Base-by-base conservation (phyloP, 2,113 vertebrate genomes). In the Ammospiza nelsoni region DNA sequence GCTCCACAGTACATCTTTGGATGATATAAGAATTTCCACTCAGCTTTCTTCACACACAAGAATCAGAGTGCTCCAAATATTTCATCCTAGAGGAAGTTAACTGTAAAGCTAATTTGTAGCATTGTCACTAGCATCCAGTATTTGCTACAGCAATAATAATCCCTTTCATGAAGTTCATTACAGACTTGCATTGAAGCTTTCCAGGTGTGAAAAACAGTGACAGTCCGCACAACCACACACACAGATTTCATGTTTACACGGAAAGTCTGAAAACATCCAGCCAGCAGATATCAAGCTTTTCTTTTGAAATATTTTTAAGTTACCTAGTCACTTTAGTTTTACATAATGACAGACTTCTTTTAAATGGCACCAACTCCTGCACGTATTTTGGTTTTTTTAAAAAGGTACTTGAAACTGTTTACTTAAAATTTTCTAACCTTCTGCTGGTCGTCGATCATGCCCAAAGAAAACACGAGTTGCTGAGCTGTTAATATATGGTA, bases 391-490 rank as follows among this genome's bases (percentile, higher is more conserved):
- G 7, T 67, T 79, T 37, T 72, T 62, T 28, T 52, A 44, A 39
- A 44, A 79, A 73, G 9, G 6, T 6, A 41, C n/a, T 57, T 68
- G 23, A 82, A 68, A 41, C 20, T 71, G 18, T 79, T 87, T 20
- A 84, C n/a, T 58, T 17, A 69, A 88, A 66, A 18, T 92, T 94
- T 79, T 96, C 94, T 97, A 96, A 99, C 99, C 99, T 97, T 99
- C 98, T 75, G 99, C 98, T 52, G 99, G 99, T 93, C 99, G 98
- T 89, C 98, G 98, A 90, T 99, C 99, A 25, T 99, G 99, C 59
- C 99, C 99, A 58, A 99, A 99, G 97, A 99, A 99, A 83, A 99
- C 98, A 8, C 99, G 98, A 4, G 99, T 99, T 86, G 98, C 98
- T 74, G 98, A 97, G 92, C 98, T 99, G 90, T 98, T 98, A 96